Evolutionary conservation across 2,888 invertebrate genomes (phyloP), one percentile per base, ranked within the genome.

Genomic region (Stenolophus ochropezus): DNA sequence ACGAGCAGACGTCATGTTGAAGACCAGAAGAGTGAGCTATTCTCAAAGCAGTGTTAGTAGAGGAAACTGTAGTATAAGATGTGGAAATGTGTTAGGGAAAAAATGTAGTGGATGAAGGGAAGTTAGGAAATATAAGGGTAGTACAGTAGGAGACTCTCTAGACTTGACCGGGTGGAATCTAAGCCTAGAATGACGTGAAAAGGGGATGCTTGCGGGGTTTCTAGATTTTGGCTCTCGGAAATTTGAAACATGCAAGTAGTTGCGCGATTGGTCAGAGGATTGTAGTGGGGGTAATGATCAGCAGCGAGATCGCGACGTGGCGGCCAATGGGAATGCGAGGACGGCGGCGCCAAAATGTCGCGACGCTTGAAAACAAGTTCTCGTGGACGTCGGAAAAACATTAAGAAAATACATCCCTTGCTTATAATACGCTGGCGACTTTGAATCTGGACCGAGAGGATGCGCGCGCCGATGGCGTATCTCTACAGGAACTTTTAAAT

Each of bases 341-440:
- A 85, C 83, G 84, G 84, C 86, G 88, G 89, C 89, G 89, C 88
- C 89, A 87, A 88, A 87, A 84, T 86, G 89, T 87, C 89, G 89
- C 88, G 88, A 86, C 88, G 85, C 86, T 88, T 87, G 87, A 89
- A 89, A 80, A 80, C 80, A 80, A 73, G 73, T 73, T 56, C 42
- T 18, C 65, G 42, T 73, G 71, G 53, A 25, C 27, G 80, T 58
- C 47, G 80, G 71, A 73, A 80, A 80, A 80, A 80, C 80, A 80
- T 80, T 80, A 80, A 80, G 80, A 80, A 80, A 65, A 80, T 80
- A 71, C 80, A 73, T 58, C 73, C 80, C 73, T 49, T 27, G 53
- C 21, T 65, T 69, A 49, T 61, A 47, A 77, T 77, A 77, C 61
- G 77, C 27, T 18, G 23, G 21, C 56, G 56, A 56, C 75, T 56